Evolutionary conservation across 2,888 invertebrate genomes (phyloP), one percentile per base, ranked within the genome.

Genomic region (Oxytorus armatus): DNA sequence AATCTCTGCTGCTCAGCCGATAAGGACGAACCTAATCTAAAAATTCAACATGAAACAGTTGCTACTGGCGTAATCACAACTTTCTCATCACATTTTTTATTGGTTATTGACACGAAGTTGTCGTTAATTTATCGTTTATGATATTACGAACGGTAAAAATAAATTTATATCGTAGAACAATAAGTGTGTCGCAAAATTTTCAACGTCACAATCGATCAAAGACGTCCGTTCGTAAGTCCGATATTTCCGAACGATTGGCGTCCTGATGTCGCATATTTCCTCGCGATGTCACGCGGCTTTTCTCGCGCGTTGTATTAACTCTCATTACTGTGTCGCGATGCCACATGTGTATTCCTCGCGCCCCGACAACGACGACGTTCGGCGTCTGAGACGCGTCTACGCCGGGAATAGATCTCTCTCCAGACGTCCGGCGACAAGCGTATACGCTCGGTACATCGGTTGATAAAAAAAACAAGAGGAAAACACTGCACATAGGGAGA

Each of bases 361-460:
- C 36, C 55, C 39, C 44, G 33, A 69, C 74, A 68, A 74, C 66
- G 39, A 69, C 73, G 61, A 81, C 76, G 78, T 70, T 76, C 59
- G 80, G 57, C 63, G 87, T 87, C 89, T 87, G 83, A 82, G 72
- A 74, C 42, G 73, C 72, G 89, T 85, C 88, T 70, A 81, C 81
- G 85, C 84, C 85, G 79, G 82, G 86, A 87, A 89, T 89, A 88
- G 84, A 83, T 69, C 74, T 66, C 79, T 74, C 74, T 39, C 75
- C 69, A 59, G 77, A 81, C 69, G 51, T 39, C 47, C 18, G 25
- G 23, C 47, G 65, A 65, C 53, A 55, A 68, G 36, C 51, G n/a
- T 21, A 65, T n/a, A 23, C 11, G 29, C 73, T 70, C 42, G 39
- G 63, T 66, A 73, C 65, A 33, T 69, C 42, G 68, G 49, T 44